Evolutionary conservation across 2,888 invertebrate genomes (phyloP), one percentile per base, ranked within the genome.

Genomic region (Diploptera punctata): DNA sequence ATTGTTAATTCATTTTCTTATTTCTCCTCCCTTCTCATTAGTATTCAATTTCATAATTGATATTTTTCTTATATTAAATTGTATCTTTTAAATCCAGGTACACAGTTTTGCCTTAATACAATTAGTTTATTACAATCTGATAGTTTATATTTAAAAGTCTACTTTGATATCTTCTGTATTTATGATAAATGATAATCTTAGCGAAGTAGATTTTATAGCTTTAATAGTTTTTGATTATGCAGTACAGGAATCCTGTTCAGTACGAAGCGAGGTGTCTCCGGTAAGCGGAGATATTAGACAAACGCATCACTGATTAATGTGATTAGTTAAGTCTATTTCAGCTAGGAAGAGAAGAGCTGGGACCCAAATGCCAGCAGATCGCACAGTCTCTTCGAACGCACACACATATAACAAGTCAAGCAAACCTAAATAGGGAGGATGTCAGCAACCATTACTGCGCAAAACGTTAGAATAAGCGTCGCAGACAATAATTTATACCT

Each of bases 301-400:
- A 65, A 65, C 65, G 65, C 65, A 65, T 65, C 65, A 65, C 65
- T 65, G 65, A 65, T 65, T 65, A 65, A 65, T 65, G 65, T 65
- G 65, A 65, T 65, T 65, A 65, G 65, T 65, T 65, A 65, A 65
- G 65, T 65, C 65, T 65, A 65, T 65, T 65, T 65, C 65, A 65
- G 65, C 65, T 47, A 19, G 44, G 47, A 65, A 44, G 65, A 65
- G 65, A 47, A 44, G 62, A 62, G 10, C 65, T 65, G 65, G 65
- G 47, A 47, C 65, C 65, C 65, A 65, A 65, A 65, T 65, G 65
- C 44, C 65, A 65, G 44, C 65, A 65, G 65, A 65, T 65, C 65
- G 44, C 29, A 43, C 44, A 29, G 24, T 43, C 44, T 44, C 19
- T 19, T 19, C 38, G 33, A 31, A 65, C 65, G 47, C 65, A 65